These are phyloP conservation scores for Sturnus vulgaris DNA, from an alignment of 2,113 vertebrate genomes.

Conservation along the genomic window DNA sequence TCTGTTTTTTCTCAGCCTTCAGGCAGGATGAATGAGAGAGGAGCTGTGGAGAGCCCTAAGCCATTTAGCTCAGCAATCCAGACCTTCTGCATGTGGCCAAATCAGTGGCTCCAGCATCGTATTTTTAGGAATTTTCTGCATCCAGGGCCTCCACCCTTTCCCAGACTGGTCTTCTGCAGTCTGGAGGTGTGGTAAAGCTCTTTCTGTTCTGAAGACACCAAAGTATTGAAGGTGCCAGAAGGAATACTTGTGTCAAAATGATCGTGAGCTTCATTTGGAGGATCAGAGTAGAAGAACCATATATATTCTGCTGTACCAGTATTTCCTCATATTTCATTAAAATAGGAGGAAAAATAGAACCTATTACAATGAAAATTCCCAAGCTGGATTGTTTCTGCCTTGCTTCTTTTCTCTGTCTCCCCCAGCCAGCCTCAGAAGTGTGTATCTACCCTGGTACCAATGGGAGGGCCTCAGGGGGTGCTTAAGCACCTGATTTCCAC, in stretches of 20 bases:
- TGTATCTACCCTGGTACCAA: not conserved
- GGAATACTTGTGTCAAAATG: not conserved
- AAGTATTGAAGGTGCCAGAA: not conserved
- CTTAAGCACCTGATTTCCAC: not conserved
- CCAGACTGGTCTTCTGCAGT: not conserved
- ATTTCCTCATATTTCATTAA: not conserved
- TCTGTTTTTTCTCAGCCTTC: not conserved
- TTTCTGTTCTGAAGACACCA: not conserved
- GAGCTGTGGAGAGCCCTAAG: not conserved
- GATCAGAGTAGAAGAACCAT: not conserved
- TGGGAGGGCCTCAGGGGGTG: fast-evolving
- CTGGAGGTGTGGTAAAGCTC: not conserved
- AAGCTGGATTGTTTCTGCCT: not conserved
- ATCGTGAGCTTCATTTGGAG: not conserved
- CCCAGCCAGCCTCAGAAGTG: fast-evolving
- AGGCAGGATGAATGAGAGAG: not conserved
- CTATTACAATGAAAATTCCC: not conserved
- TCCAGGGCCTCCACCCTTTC: not conserved
- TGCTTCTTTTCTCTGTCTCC: not conserved
- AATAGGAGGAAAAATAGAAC: not conserved
- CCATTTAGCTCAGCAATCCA: not conserved
- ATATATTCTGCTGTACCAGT: not conserved
- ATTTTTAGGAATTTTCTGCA: not conserved
- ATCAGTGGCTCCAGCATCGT: not conserved
- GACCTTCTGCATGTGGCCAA: not conserved